Evolutionary conservation across 37 sponge, comb jelly and placozoan species (phyloP), one percentile per base, ranked within the genome.

Genomic region (Beroe forskalii): DNA sequence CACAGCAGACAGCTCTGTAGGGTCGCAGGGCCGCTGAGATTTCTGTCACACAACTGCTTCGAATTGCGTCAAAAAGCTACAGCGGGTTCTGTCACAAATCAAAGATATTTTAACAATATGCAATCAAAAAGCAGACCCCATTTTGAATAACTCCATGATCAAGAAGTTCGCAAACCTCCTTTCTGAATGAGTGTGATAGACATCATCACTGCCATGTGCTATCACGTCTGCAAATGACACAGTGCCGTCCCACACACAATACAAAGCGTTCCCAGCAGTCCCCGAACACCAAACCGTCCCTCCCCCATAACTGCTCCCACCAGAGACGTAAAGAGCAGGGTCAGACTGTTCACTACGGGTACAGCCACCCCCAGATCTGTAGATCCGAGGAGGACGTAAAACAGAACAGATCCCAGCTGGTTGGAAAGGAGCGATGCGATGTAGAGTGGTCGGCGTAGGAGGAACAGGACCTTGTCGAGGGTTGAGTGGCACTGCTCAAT

Each of bases 321-420:
- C 3, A 63, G 20, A n/a, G 66, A 24, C 20, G 66, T 63, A 63
- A 63, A 63, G 28, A 63, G n/a, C 28, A 63, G 66, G n/a, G 66
- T 63, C 23, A 63, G 66, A 20, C 66, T 63, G 25, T 63, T 63
- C 4, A 63, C 66, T 30, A 63, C 66, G 4, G 66, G 66, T n/a
- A 63, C 66, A 28, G 66, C 66, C 25, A 63, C 25, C n/a, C 66
- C 66, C 25, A 63, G 25, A 30, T 63, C 66, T n/a, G 66, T 63
- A n/a, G 66, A 63, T 6, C 66, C 66, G 4, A 63, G 66, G 4
- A 63, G 25, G 23, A 63, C 4, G 66, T 63, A 63, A 30, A 63
- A 63, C 25, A 63, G 25, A 3, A 63, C 66, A 28, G 66, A 63
- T 23, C 66, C 66, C 66, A 63, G 25, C n/a, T 63, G 66, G 25